A percentile compares a stretch with the other conserved stretches of the same genome.
Conservation (phyloP, 2,797 vertebrate genomes). For the Heterohyrax brucei region DNA sequence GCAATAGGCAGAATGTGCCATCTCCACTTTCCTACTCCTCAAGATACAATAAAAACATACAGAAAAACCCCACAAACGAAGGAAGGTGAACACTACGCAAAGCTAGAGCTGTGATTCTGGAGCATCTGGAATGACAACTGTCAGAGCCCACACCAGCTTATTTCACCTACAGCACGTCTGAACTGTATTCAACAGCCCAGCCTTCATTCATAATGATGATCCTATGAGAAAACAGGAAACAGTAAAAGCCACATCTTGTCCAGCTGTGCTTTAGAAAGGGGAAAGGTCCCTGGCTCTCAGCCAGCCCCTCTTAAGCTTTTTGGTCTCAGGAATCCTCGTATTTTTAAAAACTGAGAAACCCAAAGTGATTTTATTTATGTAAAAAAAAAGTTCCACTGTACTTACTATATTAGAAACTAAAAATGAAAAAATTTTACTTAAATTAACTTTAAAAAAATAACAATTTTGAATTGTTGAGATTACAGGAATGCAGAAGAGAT, state of each 20-base stretch:
- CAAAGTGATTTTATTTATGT: constrained; percentile 23
- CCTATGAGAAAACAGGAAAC: constrained; percentile 19
- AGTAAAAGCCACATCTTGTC: constrained; percentile 28
- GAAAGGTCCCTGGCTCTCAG: constrained; percentile 2
- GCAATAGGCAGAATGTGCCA: background rate
- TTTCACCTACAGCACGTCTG: background rate
- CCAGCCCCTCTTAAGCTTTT: constrained; percentile 9
- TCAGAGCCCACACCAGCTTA: background rate
- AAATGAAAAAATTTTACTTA: constrained; percentile 1
- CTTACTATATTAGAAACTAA: constrained; percentile 27
- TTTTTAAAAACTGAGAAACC: constrained; percentile 54
- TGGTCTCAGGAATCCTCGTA: constrained; percentile 33
- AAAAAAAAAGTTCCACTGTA: background rate
- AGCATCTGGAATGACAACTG: constrained; percentile 54
- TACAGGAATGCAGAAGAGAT: background rate
- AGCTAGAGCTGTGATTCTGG: background rate
- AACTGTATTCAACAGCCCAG: constrained; percentile 42
- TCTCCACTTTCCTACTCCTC: background rate
- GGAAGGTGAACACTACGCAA: constrained; percentile 45
- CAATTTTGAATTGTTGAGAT: constrained; percentile 14
- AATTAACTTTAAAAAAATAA: constrained; percentile 22
- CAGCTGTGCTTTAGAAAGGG: background rate
- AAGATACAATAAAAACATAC: constrained; percentile 2
- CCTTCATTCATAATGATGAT: background rate
- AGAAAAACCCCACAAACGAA: background rate